Evolutionary conservation across 30 jellyfish, hydroid and myxozoan species (phyloP), one percentile per base, ranked within the genome.

Genomic region (Aurelia sp.): DNA sequence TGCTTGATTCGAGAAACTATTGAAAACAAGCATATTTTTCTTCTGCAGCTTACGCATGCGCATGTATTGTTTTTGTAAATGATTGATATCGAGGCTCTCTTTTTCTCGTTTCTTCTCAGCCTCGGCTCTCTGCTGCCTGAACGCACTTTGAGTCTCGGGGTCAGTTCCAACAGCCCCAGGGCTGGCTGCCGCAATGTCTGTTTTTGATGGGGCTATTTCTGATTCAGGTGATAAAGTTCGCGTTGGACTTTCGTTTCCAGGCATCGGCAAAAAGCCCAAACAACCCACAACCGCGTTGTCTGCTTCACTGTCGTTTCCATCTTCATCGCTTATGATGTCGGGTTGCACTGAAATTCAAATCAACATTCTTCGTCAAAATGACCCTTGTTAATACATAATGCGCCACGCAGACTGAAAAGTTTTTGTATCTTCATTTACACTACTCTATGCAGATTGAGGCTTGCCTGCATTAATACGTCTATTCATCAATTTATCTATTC

Each of bases 11-110:
- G 88, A 82, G 91, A 78, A 68, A 50, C 95, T 48, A 33, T 91
- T 91, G 84, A 92, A 92, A 30, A 92, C 98, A 41, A 92, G 83
- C 97, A 92, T 88, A 59, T 97, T 93, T 18, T 75, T 92, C 89
- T 82, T 88, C 50, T 92, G 98, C 41, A 92, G 40, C 59, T 89
- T 76, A 11, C 97, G 88, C 98, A 92, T 92, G 74, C 96, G 97
- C 67, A 86, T 92, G 77, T 92, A 92, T 63, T 92, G 98, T 33
- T 58, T 80, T 77, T 79, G 94, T 55, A 92, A 55, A 22, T 88
- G 81, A 57, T 72, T 67, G 63, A 92, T 55, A 65, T 92, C 93
- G 33, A 92, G 60, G 38, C 83, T 86, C 82, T 88, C 96, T 22
- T 61, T 81, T 30, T 92, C 96, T n/a, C 97, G 78, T n/a, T 19